phyloP scores from a whole-genome alignment of 2,797 vertebrate species.

The Pseudocheirus occidentalis region DNA sequence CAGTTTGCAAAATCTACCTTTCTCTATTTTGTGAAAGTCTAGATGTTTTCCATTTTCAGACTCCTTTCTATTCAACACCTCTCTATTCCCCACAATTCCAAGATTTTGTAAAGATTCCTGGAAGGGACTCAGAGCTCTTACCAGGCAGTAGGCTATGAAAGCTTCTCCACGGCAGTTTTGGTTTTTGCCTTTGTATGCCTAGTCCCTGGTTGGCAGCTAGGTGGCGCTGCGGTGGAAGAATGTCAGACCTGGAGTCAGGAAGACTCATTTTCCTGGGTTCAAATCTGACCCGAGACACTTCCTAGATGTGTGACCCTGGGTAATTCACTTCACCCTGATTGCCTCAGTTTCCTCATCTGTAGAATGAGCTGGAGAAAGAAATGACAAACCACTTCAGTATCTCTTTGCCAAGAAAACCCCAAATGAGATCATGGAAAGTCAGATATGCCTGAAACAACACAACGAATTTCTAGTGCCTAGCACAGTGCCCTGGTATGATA shows the following conservation, averaged over 20 bases:
- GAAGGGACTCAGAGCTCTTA: neutral
- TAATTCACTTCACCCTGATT: neutral
- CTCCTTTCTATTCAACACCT: neutral
- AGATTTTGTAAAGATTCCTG: neutral
- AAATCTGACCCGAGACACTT: neutral
- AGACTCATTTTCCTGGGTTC: neutral
- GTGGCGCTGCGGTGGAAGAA: too few relatives aligned
- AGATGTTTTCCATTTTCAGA: neutral
- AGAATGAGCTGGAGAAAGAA: neutral
- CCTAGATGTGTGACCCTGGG: neutral
- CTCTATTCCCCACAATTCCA: neutral
- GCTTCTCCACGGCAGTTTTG: too few relatives aligned
- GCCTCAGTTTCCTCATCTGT: neutral
- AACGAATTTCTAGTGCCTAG: neutral
- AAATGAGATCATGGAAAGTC: neutral
- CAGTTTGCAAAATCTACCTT: neutral
- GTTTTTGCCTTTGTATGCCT: neutral
- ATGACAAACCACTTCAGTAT: neutral
- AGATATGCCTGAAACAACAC: neutral
- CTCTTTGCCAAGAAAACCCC: neutral
- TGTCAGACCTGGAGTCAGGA: neutral
- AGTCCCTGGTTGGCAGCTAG: neutral
- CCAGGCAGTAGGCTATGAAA: too few relatives aligned
- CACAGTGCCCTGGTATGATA: neutral
- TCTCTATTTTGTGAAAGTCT: neutral